Conservation (phyloP, 1,140 invertebrate species). For the Microplitis demolitor region DNA sequence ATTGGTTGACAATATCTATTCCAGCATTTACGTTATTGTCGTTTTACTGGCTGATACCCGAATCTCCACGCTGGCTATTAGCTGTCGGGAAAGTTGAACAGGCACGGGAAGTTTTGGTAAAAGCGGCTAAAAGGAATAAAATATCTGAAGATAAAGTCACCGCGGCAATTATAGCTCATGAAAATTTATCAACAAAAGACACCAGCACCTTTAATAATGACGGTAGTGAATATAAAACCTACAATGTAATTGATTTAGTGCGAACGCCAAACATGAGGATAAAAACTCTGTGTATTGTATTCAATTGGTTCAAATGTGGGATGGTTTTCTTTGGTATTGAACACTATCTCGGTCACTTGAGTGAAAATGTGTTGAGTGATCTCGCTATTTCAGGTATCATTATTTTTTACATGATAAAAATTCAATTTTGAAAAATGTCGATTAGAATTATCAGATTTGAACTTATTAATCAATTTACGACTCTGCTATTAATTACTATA, state of each 20-base stretch:
- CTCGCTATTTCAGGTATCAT: conserved; percentile 58
- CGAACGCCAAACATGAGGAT: conserved; percentile 68
- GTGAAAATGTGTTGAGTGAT: conserved; percentile 62
- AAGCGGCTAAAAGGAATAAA: conserved; percentile 66
- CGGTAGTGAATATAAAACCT: conserved; percentile 49
- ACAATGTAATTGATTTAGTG: conserved; percentile 77
- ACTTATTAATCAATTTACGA: too few relatives aligned
- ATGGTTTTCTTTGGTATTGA: conserved; percentile 61
- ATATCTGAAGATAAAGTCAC: conserved; percentile 51
- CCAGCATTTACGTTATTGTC: conserved; percentile 73
- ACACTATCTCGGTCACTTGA: conserved; percentile 59
- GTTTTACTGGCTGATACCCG: conserved; percentile 79
- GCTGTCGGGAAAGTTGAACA: conserved; percentile 73
- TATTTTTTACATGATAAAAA: not conserved
- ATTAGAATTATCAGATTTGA: too few relatives aligned
- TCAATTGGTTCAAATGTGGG: conserved; percentile 62
- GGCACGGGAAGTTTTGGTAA: conserved; percentile 71
- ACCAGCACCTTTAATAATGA: conserved; percentile 35
- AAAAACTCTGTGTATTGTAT: conserved; percentile 62
- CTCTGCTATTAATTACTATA: too few relatives aligned
- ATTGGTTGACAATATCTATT: conserved; percentile 76
- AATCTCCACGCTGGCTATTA: conserved; percentile 84
- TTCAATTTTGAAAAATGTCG: too few relatives aligned
- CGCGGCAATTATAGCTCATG: conserved; percentile 56
- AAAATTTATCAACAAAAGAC: conserved; percentile 52